phyloP scores from a whole-genome alignment of 2,113 vertebrate species.

The Manacus vitellinus region DNA sequence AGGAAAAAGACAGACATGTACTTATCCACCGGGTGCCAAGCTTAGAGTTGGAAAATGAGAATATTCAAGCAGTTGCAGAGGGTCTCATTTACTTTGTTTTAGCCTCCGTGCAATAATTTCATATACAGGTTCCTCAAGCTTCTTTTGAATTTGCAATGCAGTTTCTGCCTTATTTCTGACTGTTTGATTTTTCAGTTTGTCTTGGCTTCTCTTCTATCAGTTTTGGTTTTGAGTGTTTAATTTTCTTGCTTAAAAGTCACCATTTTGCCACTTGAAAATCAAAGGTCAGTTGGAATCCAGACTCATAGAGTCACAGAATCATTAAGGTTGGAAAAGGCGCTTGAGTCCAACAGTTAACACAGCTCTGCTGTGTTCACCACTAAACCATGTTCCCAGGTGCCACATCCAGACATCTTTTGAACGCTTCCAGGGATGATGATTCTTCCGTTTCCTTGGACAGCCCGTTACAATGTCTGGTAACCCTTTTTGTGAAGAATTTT shows the following conservation, averaged over 20 bases:
- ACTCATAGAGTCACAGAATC: background rate
- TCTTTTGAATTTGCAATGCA: background rate
- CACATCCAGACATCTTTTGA: background rate
- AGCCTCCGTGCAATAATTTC: background rate
- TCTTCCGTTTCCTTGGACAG: background rate
- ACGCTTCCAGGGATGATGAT: background rate
- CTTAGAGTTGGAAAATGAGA: background rate
- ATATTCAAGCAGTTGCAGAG: background rate
- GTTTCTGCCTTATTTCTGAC: background rate
- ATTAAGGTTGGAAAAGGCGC: background rate
- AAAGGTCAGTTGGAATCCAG: background rate
- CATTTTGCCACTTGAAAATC: background rate
- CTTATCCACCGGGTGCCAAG: background rate
- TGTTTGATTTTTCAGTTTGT: background rate
- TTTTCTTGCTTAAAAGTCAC: background rate
- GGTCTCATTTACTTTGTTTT: background rate
- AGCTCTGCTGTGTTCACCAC: background rate
- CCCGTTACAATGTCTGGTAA: background rate
- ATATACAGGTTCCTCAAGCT: background rate
- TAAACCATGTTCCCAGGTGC: background rate
- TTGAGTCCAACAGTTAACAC: background rate
- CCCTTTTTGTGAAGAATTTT: background rate
- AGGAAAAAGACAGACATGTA: constrained; percentile 3
- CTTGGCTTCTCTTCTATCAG: background rate
- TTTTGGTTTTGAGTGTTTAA: background rate